Base-by-base conservation (phyloP, 1,140 invertebrate genomes). In the Cryptotermes secundus region DNA sequence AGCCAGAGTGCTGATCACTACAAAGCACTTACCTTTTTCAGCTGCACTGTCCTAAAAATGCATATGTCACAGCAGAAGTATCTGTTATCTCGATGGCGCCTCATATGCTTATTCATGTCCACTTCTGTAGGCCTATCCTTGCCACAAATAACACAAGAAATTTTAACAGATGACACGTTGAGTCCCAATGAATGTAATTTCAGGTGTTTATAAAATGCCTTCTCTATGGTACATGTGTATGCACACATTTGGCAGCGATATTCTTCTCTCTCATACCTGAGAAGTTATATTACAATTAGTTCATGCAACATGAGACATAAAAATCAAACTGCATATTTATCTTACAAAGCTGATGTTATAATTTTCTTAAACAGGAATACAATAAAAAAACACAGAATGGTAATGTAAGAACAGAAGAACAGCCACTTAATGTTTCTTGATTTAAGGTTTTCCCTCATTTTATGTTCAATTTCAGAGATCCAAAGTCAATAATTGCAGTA, bases 1-100 rank as follows among this genome's bases (percentile, higher is more conserved):
- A 42, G 9, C 9, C 6, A 42, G 9, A 42, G 38, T 42, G 38
- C 9, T 42, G 16, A 42, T 42, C 38, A 42, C 45, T 49, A 22
- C 10, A 49, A 0, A 42, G 45, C 19, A 49, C 35, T 82, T 88
- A 92, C 91, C 89, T 92, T 92, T 87, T 92, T 92, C 42, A 92
- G 85, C 87, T 92, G 92, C 10, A 92, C 89, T 26, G 91, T 92
- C 81, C 91, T 89, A 85, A 92, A 92, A 84, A 90, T 90, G 86
- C 92, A 92, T 86, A 92, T 90, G 86, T 92, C 92, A 86, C 92
- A 92, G 86, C 91, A 92, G 85, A 92, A 92, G 86, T 91, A 91
- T 87, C 91, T 90, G 49, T 91, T 91, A 80, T 91, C 90, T 36
- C 91, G 89, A 86, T 92, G 92, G 87, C 92, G 92, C 81, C 88